phyloP scores from a whole-genome alignment of 2,888 invertebrate genomes.

The Melinaea menophilus region DNA sequence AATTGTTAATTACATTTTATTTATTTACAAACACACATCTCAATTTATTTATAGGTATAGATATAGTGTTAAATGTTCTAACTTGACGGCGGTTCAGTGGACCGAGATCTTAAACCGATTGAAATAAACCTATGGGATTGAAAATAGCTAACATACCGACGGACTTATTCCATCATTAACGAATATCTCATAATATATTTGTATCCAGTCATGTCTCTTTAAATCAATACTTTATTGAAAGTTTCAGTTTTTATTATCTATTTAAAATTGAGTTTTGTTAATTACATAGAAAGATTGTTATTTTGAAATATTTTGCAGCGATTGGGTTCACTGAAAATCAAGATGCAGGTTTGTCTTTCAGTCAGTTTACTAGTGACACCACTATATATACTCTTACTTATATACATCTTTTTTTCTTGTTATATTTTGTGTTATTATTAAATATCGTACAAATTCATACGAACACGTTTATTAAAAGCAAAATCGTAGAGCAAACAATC shows the following conservation, averaged over 20 bases:
- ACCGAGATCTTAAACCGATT: not conserved
- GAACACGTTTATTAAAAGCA: slow-evolving; percentile 15
- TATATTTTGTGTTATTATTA: too few species aligned
- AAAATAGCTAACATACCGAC: not conserved
- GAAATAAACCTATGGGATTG: not conserved
- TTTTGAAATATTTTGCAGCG: too few species aligned
- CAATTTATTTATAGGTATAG: not conserved
- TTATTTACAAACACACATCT: too few species aligned
- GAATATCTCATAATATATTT: not conserved
- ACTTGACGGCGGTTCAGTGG: not conserved
- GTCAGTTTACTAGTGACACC: too few species aligned
- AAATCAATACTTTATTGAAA: not conserved
- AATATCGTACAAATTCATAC: not conserved
- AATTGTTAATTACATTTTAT: too few species aligned
- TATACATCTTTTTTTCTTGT: too few species aligned
- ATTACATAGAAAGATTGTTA: too few species aligned
- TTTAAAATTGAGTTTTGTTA: too few species aligned
- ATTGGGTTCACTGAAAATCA: too few species aligned
- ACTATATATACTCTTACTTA: too few species aligned
- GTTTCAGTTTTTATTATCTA: too few species aligned
- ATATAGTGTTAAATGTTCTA: not conserved
- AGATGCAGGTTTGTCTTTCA: too few species aligned
- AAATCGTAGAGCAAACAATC: slow-evolving; percentile 22
- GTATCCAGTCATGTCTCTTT: not conserved
- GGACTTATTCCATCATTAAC: not conserved